Evolutionary conservation across 2,797 vertebrate species (phyloP), one percentile per base, ranked within the genome.

Genomic region (Pelodytes ibericus): DNA sequence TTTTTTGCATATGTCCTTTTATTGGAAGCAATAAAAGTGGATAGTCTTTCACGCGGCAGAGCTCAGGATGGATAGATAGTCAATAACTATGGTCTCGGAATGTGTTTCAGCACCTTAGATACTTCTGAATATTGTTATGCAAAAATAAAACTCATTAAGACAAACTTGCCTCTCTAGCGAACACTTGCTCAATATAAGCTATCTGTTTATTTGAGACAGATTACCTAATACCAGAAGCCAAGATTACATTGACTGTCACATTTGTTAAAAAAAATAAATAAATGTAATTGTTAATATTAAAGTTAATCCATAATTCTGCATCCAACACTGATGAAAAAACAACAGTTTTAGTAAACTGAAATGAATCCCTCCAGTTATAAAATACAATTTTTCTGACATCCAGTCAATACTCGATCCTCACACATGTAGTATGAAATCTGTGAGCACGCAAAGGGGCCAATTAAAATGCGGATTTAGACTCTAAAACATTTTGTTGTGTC

Each of bases 271-370:
- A 79, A 71, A 79, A 67, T 56, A 68, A 73, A 78, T n/a, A 67
- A 68, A 58, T 60, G 69, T 73, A 79, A 79, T 79, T 73, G 76
- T 73, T 68, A 79, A 79, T 73, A 79, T 79, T 39, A 73, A 79
- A 79, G 68, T 79, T 79, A 79, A 79, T 79, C 76, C 76, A 60
- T 73, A 79, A 73, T 79, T 79, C 73, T 79, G 76, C 76, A 79
- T 79, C 76, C 71, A 79, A 53, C 70, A 56, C 62, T 66, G 76
- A 79, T 79, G 71, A 79, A 73, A 79, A 64, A 73, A 79, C 73
- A 41, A 68, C 63, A 56, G 63, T 79, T 79, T 68, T 70, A 79
- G 76, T 67, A 71, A 31, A 73, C 25, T 79, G 71, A 79, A 79
- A 79, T 79, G 73, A 79, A 79, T 79, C 76, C 76, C 76, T 79